Conservation (phyloP, 2,797 vertebrate species). For the Gambelia wislizenii region DNA sequence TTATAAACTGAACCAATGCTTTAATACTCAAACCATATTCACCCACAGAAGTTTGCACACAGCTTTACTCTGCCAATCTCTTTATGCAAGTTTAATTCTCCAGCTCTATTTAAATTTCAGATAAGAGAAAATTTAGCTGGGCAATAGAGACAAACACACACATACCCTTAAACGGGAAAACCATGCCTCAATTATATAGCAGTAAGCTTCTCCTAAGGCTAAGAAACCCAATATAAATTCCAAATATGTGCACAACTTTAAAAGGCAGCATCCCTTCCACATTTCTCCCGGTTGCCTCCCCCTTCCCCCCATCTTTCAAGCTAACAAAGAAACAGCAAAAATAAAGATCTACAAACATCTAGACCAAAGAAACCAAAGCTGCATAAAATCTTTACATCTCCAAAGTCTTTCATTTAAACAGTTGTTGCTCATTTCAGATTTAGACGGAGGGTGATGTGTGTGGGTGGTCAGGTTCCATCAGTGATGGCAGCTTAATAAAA, state of each 20-base stretch:
- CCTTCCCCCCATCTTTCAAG: no score
- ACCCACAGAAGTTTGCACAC: accelerated
- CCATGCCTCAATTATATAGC: background rate
- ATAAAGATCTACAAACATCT: background rate
- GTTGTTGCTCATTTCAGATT: background rate
- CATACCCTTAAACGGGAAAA: background rate
- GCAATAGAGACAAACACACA: background rate
- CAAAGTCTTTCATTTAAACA: background rate
- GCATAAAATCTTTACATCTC: background rate
- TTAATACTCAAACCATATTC: background rate
- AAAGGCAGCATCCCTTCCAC: background rate
- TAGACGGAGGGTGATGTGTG: background rate
- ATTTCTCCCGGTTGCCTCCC: background rate
- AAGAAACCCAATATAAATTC: background rate
- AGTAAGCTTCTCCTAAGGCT: background rate
- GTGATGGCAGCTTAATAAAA: background rate
- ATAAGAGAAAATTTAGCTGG: background rate
- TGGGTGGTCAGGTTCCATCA: background rate
- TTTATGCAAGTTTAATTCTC: background rate
- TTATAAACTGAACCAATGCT: background rate
- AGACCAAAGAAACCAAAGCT: background rate
- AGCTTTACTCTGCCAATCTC: background rate
- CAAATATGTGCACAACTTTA: background rate
- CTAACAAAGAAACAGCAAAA: conserved; percentile 1
- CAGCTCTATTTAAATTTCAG: background rate